phyloP scores from a whole-genome alignment of 2,797 vertebrate species.

The Xiphorhynchus erythropygius region DNA sequence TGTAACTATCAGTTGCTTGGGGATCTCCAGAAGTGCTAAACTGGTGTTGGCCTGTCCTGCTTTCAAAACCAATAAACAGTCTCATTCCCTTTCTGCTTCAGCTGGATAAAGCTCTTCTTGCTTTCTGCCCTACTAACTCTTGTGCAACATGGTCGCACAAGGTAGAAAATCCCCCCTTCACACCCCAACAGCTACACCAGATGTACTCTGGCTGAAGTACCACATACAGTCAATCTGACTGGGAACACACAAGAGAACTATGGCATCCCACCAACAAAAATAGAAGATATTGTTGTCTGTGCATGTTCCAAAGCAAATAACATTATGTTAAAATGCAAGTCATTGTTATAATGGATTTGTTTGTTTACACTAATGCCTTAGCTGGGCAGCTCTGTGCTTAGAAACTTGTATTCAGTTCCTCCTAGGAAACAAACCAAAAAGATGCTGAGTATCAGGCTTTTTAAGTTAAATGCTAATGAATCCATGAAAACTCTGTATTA shows the following conservation, averaged over 20 bases:
- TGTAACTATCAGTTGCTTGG: not conserved
- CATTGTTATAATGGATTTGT: not conserved
- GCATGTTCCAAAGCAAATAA: constrained; percentile 11
- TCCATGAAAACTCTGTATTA: not conserved
- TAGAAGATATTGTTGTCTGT: not conserved
- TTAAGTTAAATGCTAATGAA: not conserved
- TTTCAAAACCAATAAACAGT: not conserved
- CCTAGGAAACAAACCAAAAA: not conserved
- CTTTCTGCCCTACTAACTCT: not conserved
- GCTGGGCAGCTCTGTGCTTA: not conserved
- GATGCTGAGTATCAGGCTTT: not conserved
- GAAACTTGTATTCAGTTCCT: not conserved
- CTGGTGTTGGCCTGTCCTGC: not conserved
- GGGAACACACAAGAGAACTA: not conserved
- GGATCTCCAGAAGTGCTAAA: not conserved
- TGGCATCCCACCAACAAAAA: not conserved
- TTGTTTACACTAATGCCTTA: constrained; percentile 22
- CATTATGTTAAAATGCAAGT: not conserved
- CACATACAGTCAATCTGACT: not conserved
- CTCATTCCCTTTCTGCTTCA: not conserved
- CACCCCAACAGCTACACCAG: not conserved
- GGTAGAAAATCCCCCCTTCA: not conserved
- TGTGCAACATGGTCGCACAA: not conserved
- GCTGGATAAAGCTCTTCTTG: not conserved
- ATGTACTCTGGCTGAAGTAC: not conserved